Base-by-base conservation (phyloP, 2,797 vertebrate genomes). In the Distichodus sexfasciatus region DNA sequence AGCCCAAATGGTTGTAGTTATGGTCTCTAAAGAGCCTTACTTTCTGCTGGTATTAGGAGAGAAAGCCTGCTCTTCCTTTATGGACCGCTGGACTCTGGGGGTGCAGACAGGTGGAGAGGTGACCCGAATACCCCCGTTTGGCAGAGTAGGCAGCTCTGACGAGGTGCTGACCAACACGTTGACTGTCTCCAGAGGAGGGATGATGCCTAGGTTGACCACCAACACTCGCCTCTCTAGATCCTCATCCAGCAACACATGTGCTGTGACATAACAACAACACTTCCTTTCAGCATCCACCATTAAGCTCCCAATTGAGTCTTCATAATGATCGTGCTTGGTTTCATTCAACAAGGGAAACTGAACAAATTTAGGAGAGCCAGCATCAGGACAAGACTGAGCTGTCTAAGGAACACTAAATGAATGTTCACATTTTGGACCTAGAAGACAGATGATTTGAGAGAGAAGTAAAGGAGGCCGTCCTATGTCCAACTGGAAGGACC, bases 131-230 rank as follows among this genome's bases (percentile, higher is more conserved):
- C 93, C 95, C 2, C 97, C 97, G 0, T 84, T 94, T 77, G 95
- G 90, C 48, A 98, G 89, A 0, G 96, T 97, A 14, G 79, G 88
- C 6, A 99, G 93, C 85, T 99, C 97, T 0, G 95, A 96, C 8
- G 96, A 97, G 0, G 95, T 99, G 80, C 95, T 98, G 84, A 99
- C 92, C 80, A 94, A 91, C 75, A 99, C 66, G 0, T 92, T 92
- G 68, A 99, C 74, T 0, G 91, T 96, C 86, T 98, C 94, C 89
- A 98, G 88, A 0, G 96, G 88, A 28, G 93, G 91, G 64, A 99
- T 95, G 44, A 87, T 60, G 10, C 96, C 97, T 29, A 98, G 85
- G 83, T 94, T 96, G 61, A 95, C 95, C 72, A 97, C 93, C n/a
- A 99, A 90, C 72, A 93, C 91, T 0, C 90, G 91, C 76, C 90